Base-by-base conservation (phyloP, 2,113 vertebrate genomes). In the Eonycteris spelaea region DNA sequence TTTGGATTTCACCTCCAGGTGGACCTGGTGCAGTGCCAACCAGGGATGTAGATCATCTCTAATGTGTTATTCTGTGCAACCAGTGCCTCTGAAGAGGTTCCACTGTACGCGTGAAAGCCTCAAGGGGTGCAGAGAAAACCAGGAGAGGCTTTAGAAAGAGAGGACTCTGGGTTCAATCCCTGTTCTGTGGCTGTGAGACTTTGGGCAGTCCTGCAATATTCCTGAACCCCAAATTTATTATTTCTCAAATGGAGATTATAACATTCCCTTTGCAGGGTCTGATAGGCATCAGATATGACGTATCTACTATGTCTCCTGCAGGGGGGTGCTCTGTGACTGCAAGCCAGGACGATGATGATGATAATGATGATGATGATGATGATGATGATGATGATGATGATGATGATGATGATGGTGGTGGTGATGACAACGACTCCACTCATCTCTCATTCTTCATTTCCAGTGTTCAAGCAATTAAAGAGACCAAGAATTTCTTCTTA, bases 251-350 rank as follows among this genome's bases (percentile, higher is more conserved):
- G 15, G 21, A 63, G 53, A 2, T 26, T n/a, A 40, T 7, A 10
- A 1, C 8, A 0, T 40, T 15, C 9, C 57, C 26, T 53, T 24
- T n/a, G 3, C 7, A 4, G 78, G 16, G 8, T 45, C 2, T 7
- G 26, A 18, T 21, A 35, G 30, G 51, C 10, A 4, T 48, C 51
- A 40, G 53, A 11, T 6, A 15, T 0, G 30, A 75, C 5, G 3
- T 4, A 26, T 0, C 1, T 19, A 1, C 43, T 4, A 3, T n/a
- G 45, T 30, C 53, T 4, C 3, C 15, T 3, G 0, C 6, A 7
- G 1, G 33, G 33, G 38, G 14, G 14, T 2, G 0, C 43, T 40
- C 57, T 21, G 4, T 9, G 48, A 33, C 57, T 7, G 40, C 22
- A 51, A 33, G n/a, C 14, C 30, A 14, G 43, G 3, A 12, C 3